These are phyloP conservation scores for Sarcophaga caerulescens DNA, from an alignment of 2,888 invertebrate species.

Conservation along the genomic window DNA sequence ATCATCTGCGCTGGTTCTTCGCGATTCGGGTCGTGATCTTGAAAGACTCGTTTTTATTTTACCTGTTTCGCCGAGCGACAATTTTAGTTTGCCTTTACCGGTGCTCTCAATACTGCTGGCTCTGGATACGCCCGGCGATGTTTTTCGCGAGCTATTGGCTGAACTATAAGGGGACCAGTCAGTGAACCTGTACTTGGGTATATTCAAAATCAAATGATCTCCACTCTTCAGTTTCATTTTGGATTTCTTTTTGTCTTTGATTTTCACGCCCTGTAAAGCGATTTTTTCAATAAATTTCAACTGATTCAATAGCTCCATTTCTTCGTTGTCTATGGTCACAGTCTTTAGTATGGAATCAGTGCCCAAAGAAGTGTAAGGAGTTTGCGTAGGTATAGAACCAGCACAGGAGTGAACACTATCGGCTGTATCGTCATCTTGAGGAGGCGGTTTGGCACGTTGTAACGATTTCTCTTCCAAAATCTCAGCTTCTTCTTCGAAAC, in stretches of 20 bases:
- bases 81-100: constrained; percentile 76
- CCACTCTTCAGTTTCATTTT: constrained; percentile 80
- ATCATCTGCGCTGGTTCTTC: constrained; percentile 83
- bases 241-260: constrained; percentile 80
- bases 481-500: constrained; percentile 86
- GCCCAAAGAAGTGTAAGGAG: constrained; percentile 73
- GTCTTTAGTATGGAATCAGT: constrained; percentile 81
- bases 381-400: constrained; percentile 79
- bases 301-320: constrained; percentile 83
- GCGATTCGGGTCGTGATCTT: constrained; percentile 79
- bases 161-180: constrained; percentile 81
- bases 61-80: constrained; percentile 72
- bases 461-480: constrained; percentile 84
- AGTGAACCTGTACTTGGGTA: constrained; percentile 80
- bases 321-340: constrained; percentile 84
- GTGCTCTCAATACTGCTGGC: constrained; percentile 81
- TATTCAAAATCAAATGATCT: constrained; percentile 80
- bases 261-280: constrained; percentile 81
- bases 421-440: constrained; percentile 83
- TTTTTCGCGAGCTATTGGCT: constrained; percentile 80
- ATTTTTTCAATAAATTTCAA: constrained; percentile 81
- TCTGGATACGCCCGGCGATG: constrained; percentile 80
- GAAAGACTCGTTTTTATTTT: constrained; percentile 74
- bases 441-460: constrained; percentile 75
- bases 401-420: constrained; percentile 80